A percentile compares a stretch with the other conserved stretches of the same genome.
These are phyloP conservation scores for Cheilosia variabilis DNA, from an alignment of 2,888 invertebrate species.

Conservation along the genomic window DNA sequence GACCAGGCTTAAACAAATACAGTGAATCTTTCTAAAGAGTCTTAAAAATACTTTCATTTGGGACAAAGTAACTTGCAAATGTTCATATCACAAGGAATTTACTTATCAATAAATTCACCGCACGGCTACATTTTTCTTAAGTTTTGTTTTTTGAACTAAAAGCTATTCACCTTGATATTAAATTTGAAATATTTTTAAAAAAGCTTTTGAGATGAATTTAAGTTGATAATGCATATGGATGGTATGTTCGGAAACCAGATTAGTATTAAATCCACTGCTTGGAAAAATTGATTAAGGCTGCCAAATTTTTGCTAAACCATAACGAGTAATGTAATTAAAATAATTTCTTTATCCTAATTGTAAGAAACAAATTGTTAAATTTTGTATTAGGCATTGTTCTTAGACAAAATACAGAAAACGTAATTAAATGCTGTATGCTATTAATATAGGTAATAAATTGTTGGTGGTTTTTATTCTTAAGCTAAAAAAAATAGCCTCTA, in stretches of 20 bases:
- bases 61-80: background rate
- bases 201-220: conserved; percentile 16
- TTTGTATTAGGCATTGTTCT: conserved; percentile 25
- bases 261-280: conserved; percentile 20
- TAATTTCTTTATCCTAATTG: conserved; percentile 19
- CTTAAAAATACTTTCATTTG: background rate
- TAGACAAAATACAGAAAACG: background rate
- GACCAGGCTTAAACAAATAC: conserved; percentile 47
- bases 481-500: background rate
- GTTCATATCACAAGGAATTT: conserved; percentile 37
- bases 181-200: conserved; percentile 3
- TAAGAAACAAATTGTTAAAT: conserved; percentile 26
- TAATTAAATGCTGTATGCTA: background rate
- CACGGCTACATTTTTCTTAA: background rate
- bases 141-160: background rate
- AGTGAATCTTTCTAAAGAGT: conserved; percentile 33
- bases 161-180: background rate
- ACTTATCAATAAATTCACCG: conserved; percentile 22
- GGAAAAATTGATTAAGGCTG: conserved; percentile 48
- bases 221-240: background rate
- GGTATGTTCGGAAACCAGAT: conserved; percentile 1
- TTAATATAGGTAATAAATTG: background rate
- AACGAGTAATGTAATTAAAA: background rate
- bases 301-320: conserved; percentile 41
- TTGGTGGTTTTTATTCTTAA: conserved; percentile 5